Percentiles rank a stretch among this genome's conserved stretches.
Conservation (phyloP, 2,797 vertebrate species). For the Otolemur crassicaudatus region DNA sequence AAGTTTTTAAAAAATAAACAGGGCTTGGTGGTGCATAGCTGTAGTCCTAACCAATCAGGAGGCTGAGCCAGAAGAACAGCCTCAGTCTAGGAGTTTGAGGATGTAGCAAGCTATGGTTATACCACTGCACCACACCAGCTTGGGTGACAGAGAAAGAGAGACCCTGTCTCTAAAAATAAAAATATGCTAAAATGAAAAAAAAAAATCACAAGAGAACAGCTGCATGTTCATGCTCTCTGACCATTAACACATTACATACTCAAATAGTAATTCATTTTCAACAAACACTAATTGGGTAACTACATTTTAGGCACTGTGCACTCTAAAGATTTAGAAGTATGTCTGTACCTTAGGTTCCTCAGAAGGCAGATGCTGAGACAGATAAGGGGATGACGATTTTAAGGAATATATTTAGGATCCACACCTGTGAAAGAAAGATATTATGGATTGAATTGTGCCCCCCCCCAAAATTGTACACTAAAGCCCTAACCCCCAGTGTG, state of each 20-base stretch:
- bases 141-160: not conserved
- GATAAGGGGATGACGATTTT: not conserved
- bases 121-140: not conserved
- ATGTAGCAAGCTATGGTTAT: not conserved
- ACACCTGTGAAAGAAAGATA: not conserved
- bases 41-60: not conserved
- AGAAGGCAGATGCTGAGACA: not conserved
- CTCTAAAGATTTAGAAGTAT: not conserved
- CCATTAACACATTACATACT: not conserved
- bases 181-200: not conserved
- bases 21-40: not conserved
- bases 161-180: not conserved
- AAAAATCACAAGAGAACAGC: not conserved
- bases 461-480: not conserved
- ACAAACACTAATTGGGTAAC: not conserved
- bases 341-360: not conserved
- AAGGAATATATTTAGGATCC: not conserved
- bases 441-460: not conserved
- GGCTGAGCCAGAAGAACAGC: not conserved
- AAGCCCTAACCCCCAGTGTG: not conserved
- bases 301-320: not conserved
- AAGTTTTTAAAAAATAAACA: not conserved
- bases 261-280: not conserved
- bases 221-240: not conserved
- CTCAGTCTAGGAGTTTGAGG: not conserved